These are phyloP conservation scores for Chalcosyrphus nemorum DNA, from an alignment of 2,888 invertebrate genomes.

Conservation along the genomic window DNA sequence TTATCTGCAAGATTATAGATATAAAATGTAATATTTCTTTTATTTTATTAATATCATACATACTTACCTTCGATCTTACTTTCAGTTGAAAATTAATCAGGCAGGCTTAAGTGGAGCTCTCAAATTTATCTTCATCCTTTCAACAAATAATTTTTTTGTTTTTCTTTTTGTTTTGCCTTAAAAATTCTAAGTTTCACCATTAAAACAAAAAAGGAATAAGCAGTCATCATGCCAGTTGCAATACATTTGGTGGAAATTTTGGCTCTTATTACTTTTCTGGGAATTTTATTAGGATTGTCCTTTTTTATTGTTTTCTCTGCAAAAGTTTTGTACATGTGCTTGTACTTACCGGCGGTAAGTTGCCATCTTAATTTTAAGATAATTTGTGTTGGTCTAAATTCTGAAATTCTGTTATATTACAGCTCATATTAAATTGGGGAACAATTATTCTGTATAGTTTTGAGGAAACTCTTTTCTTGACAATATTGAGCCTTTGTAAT, in stretches of 20 bases:
- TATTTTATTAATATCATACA: no score
- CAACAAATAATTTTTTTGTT: no score
- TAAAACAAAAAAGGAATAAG: background rate
- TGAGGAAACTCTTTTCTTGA: constrained; percentile 72
- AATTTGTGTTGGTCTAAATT: no score
- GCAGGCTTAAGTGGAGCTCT: background rate
- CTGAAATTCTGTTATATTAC: constrained; percentile 6
- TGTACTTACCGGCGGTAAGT: constrained; percentile 75
- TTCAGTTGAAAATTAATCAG: background rate
- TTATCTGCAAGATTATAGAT: no score
- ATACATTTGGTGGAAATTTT: constrained; percentile 76
- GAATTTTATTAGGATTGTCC: constrained; percentile 75
- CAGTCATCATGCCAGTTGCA: constrained; percentile 75
- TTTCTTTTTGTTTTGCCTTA: background rate
- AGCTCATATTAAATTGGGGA: constrained; percentile 71
- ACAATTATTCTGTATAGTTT: constrained; percentile 66
- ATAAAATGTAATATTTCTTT: no score
- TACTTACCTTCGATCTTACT: no score
- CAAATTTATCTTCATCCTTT: background rate
- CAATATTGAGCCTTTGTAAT: constrained; percentile 70
- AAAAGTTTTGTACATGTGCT: constrained; percentile 72
- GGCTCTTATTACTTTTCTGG: constrained; percentile 74
- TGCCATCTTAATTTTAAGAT: background rate
- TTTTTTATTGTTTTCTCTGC: constrained; percentile 75
- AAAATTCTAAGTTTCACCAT: background rate